Conservation (phyloP, 2,113 vertebrate genomes). For the Brachyistius frenatus region DNA sequence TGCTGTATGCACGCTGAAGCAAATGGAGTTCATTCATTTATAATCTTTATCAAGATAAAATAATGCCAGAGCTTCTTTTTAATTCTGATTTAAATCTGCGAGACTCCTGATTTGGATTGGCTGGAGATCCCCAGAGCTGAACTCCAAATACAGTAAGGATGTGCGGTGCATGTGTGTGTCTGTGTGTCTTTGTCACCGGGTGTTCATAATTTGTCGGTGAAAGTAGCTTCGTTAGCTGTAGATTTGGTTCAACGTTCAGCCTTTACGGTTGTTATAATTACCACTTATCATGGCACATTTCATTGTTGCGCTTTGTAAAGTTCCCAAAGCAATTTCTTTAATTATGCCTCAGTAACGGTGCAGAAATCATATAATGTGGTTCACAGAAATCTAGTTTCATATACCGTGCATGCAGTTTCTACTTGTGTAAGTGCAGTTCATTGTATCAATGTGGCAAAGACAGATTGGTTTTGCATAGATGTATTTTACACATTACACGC, state of each 20-base stretch:
- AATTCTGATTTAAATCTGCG: conserved; percentile 50
- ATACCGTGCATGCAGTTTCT: not conserved
- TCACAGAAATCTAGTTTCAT: conserved; percentile 5
- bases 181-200: conserved; percentile 47
- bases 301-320: conserved; percentile 36
- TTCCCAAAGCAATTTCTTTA: conserved; percentile 34
- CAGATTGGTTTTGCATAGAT: conserved; percentile 1
- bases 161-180: conserved; percentile 43
- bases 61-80: conserved; percentile 31
- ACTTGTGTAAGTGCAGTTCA: not conserved
- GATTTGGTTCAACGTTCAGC: conserved; percentile 17
- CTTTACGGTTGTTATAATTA: conserved; percentile 18
- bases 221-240: not conserved
- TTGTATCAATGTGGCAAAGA: not conserved
- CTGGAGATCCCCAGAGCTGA: conserved; percentile 59
- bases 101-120: conserved; percentile 62
- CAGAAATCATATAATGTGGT: not conserved
- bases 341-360: conserved; percentile 4
- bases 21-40: conserved; percentile 61
- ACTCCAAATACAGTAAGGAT: conserved; percentile 75
- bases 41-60: conserved; percentile 51
- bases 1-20: conserved; percentile 44
- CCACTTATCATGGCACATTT: conserved; percentile 11
- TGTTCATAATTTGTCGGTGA: conserved; percentile 39
- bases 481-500: not conserved